Conservation (phyloP, 2,888 invertebrate species). For the Dynastes grantii region DNA sequence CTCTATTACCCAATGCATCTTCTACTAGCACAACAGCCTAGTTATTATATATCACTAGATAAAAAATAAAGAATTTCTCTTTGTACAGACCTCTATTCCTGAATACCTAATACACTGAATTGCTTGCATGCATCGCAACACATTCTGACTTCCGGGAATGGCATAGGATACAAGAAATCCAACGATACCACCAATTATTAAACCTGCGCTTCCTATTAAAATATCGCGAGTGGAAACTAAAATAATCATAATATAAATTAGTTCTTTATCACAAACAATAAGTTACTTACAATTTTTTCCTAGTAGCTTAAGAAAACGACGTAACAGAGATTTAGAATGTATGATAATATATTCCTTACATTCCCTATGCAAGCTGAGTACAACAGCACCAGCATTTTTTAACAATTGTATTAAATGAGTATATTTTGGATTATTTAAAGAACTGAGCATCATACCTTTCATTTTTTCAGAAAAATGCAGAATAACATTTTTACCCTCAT, state of each 20-base stretch:
- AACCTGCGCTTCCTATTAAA: conserved; percentile 69
- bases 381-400: conserved; percentile 58
- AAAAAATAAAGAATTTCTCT: neutral
- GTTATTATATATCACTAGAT: conserved; percentile 14
- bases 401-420: conserved; percentile 59
- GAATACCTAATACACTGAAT: conserved; percentile 70
- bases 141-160: conserved; percentile 63
- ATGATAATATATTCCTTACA: conserved; percentile 60
- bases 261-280: neutral
- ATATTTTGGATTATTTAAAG: conserved; percentile 61
- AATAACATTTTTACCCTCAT: conserved; percentile 63
- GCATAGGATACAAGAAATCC: conserved; percentile 69
- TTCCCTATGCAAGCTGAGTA: conserved; percentile 58
- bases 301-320: conserved; percentile 59
- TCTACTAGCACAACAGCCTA: conserved; percentile 71
- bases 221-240: conserved; percentile 70
- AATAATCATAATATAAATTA: conserved; percentile 52
- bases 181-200: conserved; percentile 69
- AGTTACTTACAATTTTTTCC: conserved; percentile 63
- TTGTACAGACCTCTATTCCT: conserved; percentile 70
- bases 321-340: conserved; percentile 42
- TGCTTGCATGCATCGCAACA: conserved; percentile 71
- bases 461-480: conserved; percentile 60
- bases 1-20: conserved; percentile 72
- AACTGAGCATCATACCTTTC: conserved; percentile 59